Evolutionary conservation across 2,888 invertebrate species (phyloP), one percentile per base, ranked within the genome.

Genomic region (Drosophila mettleri): DNA sequence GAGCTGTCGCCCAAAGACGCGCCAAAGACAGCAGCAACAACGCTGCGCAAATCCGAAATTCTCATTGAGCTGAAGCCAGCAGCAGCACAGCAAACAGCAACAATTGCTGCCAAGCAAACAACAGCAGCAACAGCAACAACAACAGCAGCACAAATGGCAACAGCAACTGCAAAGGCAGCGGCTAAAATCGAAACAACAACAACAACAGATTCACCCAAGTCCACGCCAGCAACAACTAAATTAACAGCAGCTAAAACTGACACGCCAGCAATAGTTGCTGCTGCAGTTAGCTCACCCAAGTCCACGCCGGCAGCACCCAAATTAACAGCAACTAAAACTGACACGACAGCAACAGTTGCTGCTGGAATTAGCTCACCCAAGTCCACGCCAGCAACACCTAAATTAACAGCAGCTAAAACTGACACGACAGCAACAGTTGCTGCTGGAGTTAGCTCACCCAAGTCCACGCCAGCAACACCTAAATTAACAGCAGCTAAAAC

Each of bases 41-140:
- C 74, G 1, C 14, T 46, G 16, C 64, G 69, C 38, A 69, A 46
- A 57, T 69, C 70, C 18, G 72, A 64, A 63, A 41, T 64, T 41
- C 49, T 49, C 34, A 69, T 55, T 53, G 84, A 83, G 12, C 52
- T 83, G 5, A 70, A 76, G 36, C 63, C 54, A 65, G 14, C 41
- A 27, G 14, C 54, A 14, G n/a, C n/a, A n/a, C 58, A 45, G 1
- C 18, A 18, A 2, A 33, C 45, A 39, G 45, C 63, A 43, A 67
- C 70, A 27, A 31, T 2, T 12, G 46, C 34, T 22, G 49, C 22
- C 10, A 20, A 22, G n/a, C 54, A 20, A 12, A 22, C 29, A 38
- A 34, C 38, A 34, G 41, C 70, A 27, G 9, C 70, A 60, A 48
- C 60, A 45, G 4, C 31, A 20, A 14, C 62, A 59, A 53, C 63